Conservation (phyloP, 2,888 invertebrate species). For the Blastobasis lacticolella region DNA sequence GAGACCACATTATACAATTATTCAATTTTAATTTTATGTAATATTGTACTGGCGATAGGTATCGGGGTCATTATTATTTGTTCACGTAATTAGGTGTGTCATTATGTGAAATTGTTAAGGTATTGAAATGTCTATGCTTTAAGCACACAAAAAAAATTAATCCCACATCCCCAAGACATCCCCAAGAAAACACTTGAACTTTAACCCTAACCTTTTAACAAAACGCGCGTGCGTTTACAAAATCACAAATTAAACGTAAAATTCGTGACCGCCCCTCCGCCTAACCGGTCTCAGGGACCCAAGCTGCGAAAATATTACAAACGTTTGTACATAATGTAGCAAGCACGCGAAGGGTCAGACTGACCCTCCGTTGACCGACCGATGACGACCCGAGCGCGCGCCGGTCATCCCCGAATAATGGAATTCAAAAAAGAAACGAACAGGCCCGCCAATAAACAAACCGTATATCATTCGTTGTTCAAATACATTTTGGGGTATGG, state of each 20-base stretch:
- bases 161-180: not conserved
- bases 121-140: not conserved
- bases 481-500: constrained; percentile 67
- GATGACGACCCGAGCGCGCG: constrained; percentile 58
- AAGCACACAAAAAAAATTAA: not conserved
- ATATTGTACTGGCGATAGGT: too few species aligned
- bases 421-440: constrained; percentile 62
- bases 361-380: constrained; percentile 46
- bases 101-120: not conserved
- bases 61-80: too few species aligned
- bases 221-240: constrained; percentile 52
- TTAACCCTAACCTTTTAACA: constrained; percentile 57
- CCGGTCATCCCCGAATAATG: constrained; percentile 60
- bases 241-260: constrained; percentile 70
- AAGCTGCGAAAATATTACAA: constrained; percentile 67
- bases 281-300: constrained; percentile 45
- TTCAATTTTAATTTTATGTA: too few species aligned
- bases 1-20: too few species aligned
- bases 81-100: too few species aligned
- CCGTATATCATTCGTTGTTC: constrained; percentile 72
- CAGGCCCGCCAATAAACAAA: constrained; percentile 73
- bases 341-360: constrained; percentile 51
- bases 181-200: constrained; percentile 30
- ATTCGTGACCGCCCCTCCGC: constrained; percentile 35
- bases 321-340: constrained; percentile 59